Base-by-base conservation (phyloP, 2,797 vertebrate genomes). In the Thunnus albacares region DNA sequence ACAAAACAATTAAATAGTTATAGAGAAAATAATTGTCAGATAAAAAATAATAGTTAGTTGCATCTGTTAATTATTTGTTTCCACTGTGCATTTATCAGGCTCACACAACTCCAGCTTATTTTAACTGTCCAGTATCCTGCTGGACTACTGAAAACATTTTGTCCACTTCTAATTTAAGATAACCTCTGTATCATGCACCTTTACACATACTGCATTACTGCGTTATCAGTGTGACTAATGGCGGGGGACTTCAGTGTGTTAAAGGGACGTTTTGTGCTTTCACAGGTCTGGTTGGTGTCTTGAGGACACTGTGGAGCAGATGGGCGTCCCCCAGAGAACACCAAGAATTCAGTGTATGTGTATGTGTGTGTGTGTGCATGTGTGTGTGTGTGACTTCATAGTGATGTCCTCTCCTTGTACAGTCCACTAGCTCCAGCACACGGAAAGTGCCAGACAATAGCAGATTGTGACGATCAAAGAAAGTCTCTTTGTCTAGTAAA, bases 381-480 rank as follows among this genome's bases (percentile, higher is more conserved):
- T 56, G 69, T 76, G 68, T 51, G n/a, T 79, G 68, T 80, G 64
- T 67, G 69, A 63, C 60, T 71, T 67, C n/a, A 62, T 49, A 75
- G 28, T 57, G 60, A 76, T 59, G 71, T 82, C 82, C 62, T 88
- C 62, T 79, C 52, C 57, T 79, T 69, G 58, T 80, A 74, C 79
- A 79, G 63, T 75, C 77, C 0, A 18, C 64, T 73, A 72, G 68
- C 80, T 79, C 75, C 75, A 58, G 83, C 33, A 43, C 71, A 71
- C 55, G 66, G 85, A 93, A 87, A 79, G 51, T 76, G 60, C 43
- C 24, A 28, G 61, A 94, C 90, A 94, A 94, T 92, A 57, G 83
- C 59, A 77, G 79, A 83, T 82, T 93, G 85, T 89, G 57, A 38
- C 65, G 81, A 73, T 77, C 83, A 83, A 84, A 84, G 71, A 91